Evolutionary conservation across 2,888 invertebrate species (phyloP), one percentile per base, ranked within the genome.

Genomic region (Cordilura impudica): DNA sequence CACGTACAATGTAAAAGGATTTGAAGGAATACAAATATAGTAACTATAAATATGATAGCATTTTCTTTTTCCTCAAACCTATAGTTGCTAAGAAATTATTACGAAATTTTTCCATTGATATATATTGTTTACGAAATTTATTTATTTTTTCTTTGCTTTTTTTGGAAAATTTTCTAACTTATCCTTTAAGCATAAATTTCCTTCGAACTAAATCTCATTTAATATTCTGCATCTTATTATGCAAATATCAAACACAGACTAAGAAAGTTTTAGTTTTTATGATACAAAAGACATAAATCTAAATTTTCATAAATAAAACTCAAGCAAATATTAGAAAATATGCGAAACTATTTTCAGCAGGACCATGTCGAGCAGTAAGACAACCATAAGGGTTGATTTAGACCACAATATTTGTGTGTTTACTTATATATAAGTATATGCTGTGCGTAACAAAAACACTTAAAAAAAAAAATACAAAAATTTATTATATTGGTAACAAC

Each of bases 191-290:
- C 12, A 2, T 5, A 39, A 26, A 45, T 29, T 54, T 39, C 45
- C 6, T 10, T 56, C 4, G 18, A 56, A 66, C 47, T 69, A 51
- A 51, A 69, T 60, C 58, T 60, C 43, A 60, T 60, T 70, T 60
- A n/a, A 53, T 70, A 70, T 70, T 70, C 70, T 43, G 70, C 60
- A 61, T 70, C 18, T 39, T 43, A 70, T 70, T 70, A 70, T 71
- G 71, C 63, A 71, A 71, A 71, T 71, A 23, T n/a, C 21, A 23
- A 51, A 23, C 51, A 47, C 4, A 35, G 21, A 58, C 6, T 60
- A 60, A 45, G 26, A 12, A 21, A 16, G 47, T 58, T 60, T 71
- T 54, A 71, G 45, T 63, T 71, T 61, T 71, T 71, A 71, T 63
- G 31, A 63, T 63, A 71, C 21, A 45, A 51, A 21, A 51, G 60